A percentile compares a stretch with the other conserved stretches of the same genome.
phyloP scores from a whole-genome alignment of 1,140 invertebrate genomes.

The Melitaea cinxia region DNA sequence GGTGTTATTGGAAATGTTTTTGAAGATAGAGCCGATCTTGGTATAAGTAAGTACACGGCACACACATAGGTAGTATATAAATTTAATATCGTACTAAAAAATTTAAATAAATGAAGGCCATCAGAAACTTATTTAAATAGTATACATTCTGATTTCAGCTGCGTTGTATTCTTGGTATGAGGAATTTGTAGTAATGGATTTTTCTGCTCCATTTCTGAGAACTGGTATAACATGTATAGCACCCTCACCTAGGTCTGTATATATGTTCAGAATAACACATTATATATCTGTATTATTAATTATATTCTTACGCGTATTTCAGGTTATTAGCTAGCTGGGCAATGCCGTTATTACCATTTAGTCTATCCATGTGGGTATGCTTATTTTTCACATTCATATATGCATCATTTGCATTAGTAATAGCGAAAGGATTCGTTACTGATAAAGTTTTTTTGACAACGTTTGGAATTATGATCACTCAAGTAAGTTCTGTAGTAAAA shows the following conservation, averaged over 20 bases:
- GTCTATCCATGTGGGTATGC: conserved; percentile 24
- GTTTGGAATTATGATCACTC: conserved; percentile 74
- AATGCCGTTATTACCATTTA: conserved; percentile 32
- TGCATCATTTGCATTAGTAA: background rate
- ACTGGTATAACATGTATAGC: conserved; percentile 83
- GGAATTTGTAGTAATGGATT: conserved; percentile 81
- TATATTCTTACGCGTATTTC: background rate
- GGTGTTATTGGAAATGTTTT: conserved; percentile 83
- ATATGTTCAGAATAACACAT: background rate
- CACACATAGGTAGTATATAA: too few species aligned
- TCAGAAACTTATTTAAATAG: too few species aligned
- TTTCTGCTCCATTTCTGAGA: conserved; percentile 79
- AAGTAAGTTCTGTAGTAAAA: conserved; percentile 62
- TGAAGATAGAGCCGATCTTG: conserved; percentile 82
- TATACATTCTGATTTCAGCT: too few species aligned
- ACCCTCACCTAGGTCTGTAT: conserved; percentile 80
- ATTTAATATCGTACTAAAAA: too few species aligned
- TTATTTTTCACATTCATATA: conserved; percentile 19
- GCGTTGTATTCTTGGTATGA: conserved; percentile 84
- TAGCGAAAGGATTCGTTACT: conserved; percentile 54
- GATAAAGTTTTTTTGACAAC: conserved; percentile 64
- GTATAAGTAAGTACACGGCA: conserved; percentile 65
- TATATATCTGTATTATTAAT: background rate
- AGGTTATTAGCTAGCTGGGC: conserved; percentile 28
- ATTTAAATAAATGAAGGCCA: too few species aligned